Conservation (phyloP, 2,888 invertebrate genomes). For the Polydrusus tereticollis region DNA sequence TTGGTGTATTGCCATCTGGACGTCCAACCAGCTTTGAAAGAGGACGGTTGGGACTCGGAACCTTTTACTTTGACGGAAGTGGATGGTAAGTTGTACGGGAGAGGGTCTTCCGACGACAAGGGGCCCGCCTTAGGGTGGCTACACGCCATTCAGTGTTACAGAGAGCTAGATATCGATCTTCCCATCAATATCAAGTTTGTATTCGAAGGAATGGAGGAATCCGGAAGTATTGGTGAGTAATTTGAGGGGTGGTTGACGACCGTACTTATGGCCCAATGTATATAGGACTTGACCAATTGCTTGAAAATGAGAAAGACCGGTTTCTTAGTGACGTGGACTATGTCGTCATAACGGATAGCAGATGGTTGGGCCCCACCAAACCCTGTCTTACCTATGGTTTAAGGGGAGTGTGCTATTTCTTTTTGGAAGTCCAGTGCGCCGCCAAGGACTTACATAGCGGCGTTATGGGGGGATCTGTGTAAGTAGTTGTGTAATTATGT, state of each 20-base stretch:
- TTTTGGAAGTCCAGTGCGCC: conserved; percentile 88
- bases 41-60: conserved; percentile 96
- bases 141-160: conserved; percentile 91
- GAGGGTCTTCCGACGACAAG: conserved; percentile 94
- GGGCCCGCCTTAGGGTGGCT: conserved; percentile 95
- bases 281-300: conserved; percentile 85
- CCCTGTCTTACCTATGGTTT: conserved; percentile 98
- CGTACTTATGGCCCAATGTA: background rate
- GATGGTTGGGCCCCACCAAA: conserved; percentile 96
- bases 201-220: conserved; percentile 99
- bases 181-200: conserved; percentile 87
- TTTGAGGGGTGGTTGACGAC: background rate
- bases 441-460: conserved; percentile 96
- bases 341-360: conserved; percentile 99
- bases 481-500: conserved; percentile 56
- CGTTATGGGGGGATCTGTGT: conserved; percentile 94
- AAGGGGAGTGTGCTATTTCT: conserved; percentile 93
- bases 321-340: conserved; percentile 90
- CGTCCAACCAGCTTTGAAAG: conserved; percentile 94
- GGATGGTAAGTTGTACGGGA: conserved; percentile 90
- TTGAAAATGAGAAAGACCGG: conserved; percentile 78
- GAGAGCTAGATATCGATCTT: conserved; percentile 73
- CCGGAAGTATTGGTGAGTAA: conserved; percentile 80
- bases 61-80: conserved; percentile 92
- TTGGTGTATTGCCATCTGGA: conserved; percentile 97